Percentiles rank a stretch among this genome's conserved stretches.
These are phyloP conservation scores for Protobothrops flavoviridis DNA, from an alignment of 2,113 vertebrate genomes.

Conservation along the genomic window DNA sequence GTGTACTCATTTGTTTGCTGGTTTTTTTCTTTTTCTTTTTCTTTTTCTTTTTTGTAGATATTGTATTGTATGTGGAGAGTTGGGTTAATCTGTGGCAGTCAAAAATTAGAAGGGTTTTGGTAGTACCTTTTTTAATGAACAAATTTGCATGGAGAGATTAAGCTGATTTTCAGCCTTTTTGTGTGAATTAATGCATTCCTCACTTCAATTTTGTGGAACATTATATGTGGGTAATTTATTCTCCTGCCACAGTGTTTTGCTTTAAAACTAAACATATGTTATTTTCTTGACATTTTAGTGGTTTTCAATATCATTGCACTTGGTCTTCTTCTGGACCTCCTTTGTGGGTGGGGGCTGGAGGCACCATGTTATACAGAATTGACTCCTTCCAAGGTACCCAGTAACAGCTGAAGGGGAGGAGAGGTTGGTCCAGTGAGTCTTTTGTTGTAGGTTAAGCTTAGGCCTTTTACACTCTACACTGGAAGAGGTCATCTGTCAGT, in stretches of 20 bases:
- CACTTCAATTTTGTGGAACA: background rate
- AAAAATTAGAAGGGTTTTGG: background rate
- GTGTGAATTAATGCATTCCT: conserved; percentile 23
- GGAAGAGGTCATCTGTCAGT: background rate
- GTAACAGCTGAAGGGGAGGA: background rate
- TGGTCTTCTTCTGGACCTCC: background rate
- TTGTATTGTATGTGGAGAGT: background rate
- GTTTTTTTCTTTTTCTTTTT: background rate
- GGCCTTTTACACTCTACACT: background rate
- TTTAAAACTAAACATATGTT: conserved; percentile 4
- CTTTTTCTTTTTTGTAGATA: background rate
- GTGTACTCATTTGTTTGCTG: background rate
- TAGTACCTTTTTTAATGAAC: background rate
- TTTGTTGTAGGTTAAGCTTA: background rate
- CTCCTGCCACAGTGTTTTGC: conserved; percentile 48
- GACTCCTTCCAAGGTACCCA: background rate
- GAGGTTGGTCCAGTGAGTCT: background rate
- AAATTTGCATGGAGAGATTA: background rate
- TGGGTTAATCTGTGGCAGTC: background rate
- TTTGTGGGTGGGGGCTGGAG: background rate
- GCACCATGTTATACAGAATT: background rate
- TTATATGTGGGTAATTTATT: conserved; percentile 49
- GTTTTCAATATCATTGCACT: background rate
- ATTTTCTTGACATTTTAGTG: background rate
- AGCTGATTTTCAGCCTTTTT: background rate